Base-by-base conservation (phyloP, 2,113 vertebrate genomes). In the Ammodytes marinus region DNA sequence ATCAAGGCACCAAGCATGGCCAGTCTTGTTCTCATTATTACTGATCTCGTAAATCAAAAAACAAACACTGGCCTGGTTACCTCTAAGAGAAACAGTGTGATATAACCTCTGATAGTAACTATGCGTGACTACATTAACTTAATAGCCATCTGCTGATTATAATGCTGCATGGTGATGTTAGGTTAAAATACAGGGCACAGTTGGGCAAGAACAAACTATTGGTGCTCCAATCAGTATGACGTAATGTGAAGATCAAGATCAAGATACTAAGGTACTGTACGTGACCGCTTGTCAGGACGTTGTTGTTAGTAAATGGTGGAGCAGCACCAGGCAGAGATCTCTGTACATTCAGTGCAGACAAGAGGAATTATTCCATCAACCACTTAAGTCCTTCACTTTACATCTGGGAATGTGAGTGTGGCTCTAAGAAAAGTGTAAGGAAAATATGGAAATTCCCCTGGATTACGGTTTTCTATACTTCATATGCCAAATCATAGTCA, bases 21-120 rank as follows among this genome's bases (percentile, higher is more conserved):
- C 59, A 68, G 67, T 43, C 80, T 49, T 77, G 57, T 57, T 86
- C 72, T 87, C 74, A 77, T 88, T 71, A 87, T 79, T 67, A 71
- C 52, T 14, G 63, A 79, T 83, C 80, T 88, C 10, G 13, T 86
- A 68, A 90, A 89, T 87, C 89, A 82, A 71, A 87, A 84, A 60
- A 86, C 79, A 89, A 88, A 86, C 73, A 72, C 49, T 50, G 79
- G 82, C 78, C 40, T 15, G 8, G 35, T 69, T 83, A 57, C 65
- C 54, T 19, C 5, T 6, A 19, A 81, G 63, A 37, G 37, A 69
- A 68, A 46, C 61, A 8, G 45, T 55, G 39, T 66, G 79, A 91
- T 86, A 46, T 12, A 54, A 86, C 66, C 87, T 73, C 54, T 39
- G 80, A 88, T 87, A 81, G 82, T 81, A 72, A 40, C 46, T 7